Base-by-base conservation (phyloP, 2,888 invertebrate species). In the Glomeris marginata region DNA sequence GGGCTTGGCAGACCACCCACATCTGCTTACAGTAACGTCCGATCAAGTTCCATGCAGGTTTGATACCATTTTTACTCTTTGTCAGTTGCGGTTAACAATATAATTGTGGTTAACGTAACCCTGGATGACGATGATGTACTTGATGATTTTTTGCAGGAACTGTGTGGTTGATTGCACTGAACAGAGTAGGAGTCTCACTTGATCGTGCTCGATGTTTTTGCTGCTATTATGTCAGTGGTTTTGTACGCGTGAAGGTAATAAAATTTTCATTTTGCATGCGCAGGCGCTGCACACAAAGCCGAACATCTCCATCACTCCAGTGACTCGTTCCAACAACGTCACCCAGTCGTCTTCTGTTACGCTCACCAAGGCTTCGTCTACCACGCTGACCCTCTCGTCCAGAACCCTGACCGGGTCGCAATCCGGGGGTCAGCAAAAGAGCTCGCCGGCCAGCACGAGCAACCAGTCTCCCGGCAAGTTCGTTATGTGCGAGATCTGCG, bases 401-500 rank as follows among this genome's bases (percentile, higher is more conserved):
- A 68, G 43, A 68, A 72, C 3, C 65, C 66, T 36, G 67, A 63
- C 59, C 67, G 67, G 57, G 56, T 51, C 55, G 58, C 53, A 55
- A 63, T 57, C 57, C 61, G 46, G 58, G 61, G 55, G 37, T 20
- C 55, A 58, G 34, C 61, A 61, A 13, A 63, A 64, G 43, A 63
- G 62, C 52, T 60, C 44, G 46, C 50, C 16, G 35, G 33, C 42
- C n/a, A 46, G 34, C 46, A 56, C 58, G 54, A 86, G 86, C 66
- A 81, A 79, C 59, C 56, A 56, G 28, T 78, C 84, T 28, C 28
- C 28, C 4, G 28, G 28, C 28, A 28, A 28, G 28, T 88, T 88
- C 68, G 90, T 91, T 57, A 86, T 91, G 58, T 95, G 94, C 68
- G 94, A 94, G 72, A 91, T 94, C 56, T 95, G 94, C 69, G 94